Percentiles rank a stretch among this genome's conserved stretches.
phyloP scores from a whole-genome alignment of 2,797 vertebrate species.

The Arctocebus calabarensis region DNA sequence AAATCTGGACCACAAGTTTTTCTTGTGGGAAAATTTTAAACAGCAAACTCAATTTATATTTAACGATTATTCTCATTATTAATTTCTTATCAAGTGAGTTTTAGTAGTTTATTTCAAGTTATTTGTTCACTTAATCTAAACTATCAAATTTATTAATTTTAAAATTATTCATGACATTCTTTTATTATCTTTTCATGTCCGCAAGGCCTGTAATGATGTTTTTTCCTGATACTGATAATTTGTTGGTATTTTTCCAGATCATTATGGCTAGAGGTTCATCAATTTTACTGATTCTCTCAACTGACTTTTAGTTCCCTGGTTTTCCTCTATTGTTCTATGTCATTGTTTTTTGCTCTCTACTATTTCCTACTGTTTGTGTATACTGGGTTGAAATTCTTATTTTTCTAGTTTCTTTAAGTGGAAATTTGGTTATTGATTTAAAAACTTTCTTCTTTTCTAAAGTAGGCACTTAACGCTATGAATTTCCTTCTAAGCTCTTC shows the following conservation, averaged over 20 bases:
- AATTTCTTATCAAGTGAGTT: background rate
- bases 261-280: background rate
- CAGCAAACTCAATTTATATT: conserved; percentile 5
- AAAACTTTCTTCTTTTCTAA: background rate
- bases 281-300: background rate
- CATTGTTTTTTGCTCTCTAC: background rate
- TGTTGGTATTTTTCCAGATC: background rate
- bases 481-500: background rate
- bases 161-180: background rate
- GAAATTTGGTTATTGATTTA: background rate
- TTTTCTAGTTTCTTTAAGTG: background rate
- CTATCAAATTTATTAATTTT: background rate
- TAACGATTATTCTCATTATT: background rate
- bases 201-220: background rate
- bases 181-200: background rate
- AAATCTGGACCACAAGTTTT: background rate
- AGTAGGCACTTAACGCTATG: background rate
- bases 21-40: background rate
- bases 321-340: background rate
- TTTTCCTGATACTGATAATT: background rate
- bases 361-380: background rate
- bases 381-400: background rate
- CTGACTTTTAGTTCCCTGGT: background rate
- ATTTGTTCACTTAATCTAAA: background rate
- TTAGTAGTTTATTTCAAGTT: background rate